These are phyloP conservation scores for Sphaeridia pumilis DNA, from an alignment of 2,888 invertebrate genomes.

Conservation along the genomic window DNA sequence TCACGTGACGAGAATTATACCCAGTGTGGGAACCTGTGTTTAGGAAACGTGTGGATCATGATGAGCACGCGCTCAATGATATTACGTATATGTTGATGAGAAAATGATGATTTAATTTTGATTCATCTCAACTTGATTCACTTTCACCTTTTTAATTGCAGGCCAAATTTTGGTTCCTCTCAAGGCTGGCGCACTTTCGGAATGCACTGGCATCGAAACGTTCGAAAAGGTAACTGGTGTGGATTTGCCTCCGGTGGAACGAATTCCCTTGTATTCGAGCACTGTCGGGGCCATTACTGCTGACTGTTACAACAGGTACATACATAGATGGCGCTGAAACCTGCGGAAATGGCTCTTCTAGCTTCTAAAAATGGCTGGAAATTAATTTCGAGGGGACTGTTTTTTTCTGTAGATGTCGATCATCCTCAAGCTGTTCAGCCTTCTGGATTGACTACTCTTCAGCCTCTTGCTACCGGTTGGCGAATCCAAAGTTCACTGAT, in stretches of 20 bases:
- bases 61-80: too few species aligned
- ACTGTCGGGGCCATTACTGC: conserved; percentile 34
- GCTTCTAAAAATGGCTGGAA: background rate
- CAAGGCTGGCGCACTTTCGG: conserved; percentile 25
- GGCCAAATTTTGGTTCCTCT: conserved; percentile 35
- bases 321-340: conserved; percentile 3
- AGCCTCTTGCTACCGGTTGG: conserved; percentile 27
- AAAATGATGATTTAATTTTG: too few species aligned
- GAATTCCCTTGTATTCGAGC: conserved; percentile 34
- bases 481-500: conserved; percentile 24
- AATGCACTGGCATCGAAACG: conserved; percentile 34
- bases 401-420: conserved; percentile 30
- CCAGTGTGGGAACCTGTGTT: too few species aligned
- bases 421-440: conserved; percentile 33
- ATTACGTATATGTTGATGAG: too few species aligned
- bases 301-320: conserved; percentile 35
- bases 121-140: too few species aligned
- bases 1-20: too few species aligned
- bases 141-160: too few species aligned
- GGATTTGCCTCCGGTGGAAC: conserved; percentile 28
- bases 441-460: conserved; percentile 35
- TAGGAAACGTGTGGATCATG: too few species aligned
- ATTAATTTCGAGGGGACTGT: background rate
- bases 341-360: too few species aligned
- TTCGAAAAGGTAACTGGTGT: conserved; percentile 36